phyloP scores from a whole-genome alignment of 2,113 vertebrate genomes.

The Rissa tridactyla region DNA sequence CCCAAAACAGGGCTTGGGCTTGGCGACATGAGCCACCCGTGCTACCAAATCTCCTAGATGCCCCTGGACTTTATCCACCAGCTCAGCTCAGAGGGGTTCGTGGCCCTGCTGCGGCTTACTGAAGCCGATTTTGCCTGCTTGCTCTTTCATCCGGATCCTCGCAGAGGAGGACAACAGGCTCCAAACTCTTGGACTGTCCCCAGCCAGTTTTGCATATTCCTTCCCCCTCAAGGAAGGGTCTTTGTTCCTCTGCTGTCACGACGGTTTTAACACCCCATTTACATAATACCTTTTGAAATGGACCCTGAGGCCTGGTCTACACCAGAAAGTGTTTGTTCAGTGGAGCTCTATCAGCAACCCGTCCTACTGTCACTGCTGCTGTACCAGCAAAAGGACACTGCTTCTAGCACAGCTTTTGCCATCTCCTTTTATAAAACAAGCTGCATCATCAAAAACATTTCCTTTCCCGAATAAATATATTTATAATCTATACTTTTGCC shows the following conservation, averaged over 20 bases:
- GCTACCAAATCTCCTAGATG: not conserved
- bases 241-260: conserved; percentile 16
- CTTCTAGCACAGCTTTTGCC: not conserved
- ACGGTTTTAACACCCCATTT: not conserved
- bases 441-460: not conserved
- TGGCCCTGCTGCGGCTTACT: not conserved
- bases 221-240: not conserved
- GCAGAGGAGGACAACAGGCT: not conserved
- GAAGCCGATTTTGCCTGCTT: not conserved
- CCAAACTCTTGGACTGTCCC: not conserved
- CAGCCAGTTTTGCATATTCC: not conserved
- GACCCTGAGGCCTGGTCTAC: not conserved
- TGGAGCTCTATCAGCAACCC: not conserved
- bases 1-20: not conserved
- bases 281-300: conserved; percentile 29
- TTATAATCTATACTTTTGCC: not conserved
- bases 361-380: rapidly evolving
- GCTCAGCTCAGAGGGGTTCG: not conserved
- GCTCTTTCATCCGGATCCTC: not conserved
- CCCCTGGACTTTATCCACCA: not conserved
- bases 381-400: not conserved
- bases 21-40: rapidly evolving
- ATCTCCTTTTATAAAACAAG: not conserved
- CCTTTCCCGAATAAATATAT: not conserved
- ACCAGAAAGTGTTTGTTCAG: not conserved